Base-by-base conservation (phyloP, 2,797 vertebrate species). In the Hephaestus fuliginosus region DNA sequence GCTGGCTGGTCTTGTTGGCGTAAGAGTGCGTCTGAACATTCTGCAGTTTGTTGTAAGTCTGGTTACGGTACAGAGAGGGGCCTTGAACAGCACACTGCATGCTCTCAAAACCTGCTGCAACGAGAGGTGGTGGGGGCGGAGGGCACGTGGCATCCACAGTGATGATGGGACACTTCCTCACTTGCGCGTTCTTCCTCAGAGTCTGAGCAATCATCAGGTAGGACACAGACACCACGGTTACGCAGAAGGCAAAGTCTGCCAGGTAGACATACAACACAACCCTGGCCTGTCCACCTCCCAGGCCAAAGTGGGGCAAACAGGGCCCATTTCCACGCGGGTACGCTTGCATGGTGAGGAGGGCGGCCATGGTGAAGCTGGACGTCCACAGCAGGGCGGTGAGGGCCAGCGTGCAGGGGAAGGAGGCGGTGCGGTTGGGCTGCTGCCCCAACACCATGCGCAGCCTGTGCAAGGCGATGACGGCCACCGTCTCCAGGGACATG, bases 401-500 rank as follows among this genome's bases (percentile, higher is more conserved):
- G 22, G 97, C 95, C 73, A 98, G 80, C 1, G 97, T 97, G 94
- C 97, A 97, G 60, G 96, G 96, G 66, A 98, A 96, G 2, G 97
- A 98, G 66, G 97, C 97, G 0, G 96, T 92, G 13, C 95, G 96
- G 73, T 96, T 96, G 0, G 98, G 97, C 84, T 98, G 98, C 88
- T 96, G 97, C n/a, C 98, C 98, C 83, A 99, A 77, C 51, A 99
- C 98, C 97, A 98, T 96, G 51, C 97, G 96, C 36, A 99, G 96
- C 17, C 98, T 95, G 85, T 98, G 98, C 88, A 99, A 92, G 4
- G 98, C 98, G 0, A 99, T 99, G 76, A 97, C 97, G 0, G 98
- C 98, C 65, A 98, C 98, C 0, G 97, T 99, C 95, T 99, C 97
- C 76, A 99, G 95, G 0, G 98, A 99, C 97, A 99, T 97, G 92